Base-by-base conservation (phyloP, 2,888 invertebrate species). In the Dendrolimus houi region DNA sequence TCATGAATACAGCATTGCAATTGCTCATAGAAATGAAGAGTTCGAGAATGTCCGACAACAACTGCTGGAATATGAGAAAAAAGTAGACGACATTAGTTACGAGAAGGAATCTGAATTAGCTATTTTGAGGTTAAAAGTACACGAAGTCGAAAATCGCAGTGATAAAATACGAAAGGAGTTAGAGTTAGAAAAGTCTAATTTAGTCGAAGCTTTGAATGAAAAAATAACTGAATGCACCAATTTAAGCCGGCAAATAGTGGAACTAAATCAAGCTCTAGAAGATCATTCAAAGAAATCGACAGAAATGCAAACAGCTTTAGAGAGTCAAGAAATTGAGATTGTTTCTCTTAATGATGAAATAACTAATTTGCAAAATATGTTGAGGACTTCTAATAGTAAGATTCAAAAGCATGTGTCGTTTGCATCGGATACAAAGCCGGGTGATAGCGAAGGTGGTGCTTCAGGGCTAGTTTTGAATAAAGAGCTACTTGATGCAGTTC, bases 291-390 rank as follows among this genome's bases (percentile, higher is more conserved):
- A 77, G 52, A 93, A 92, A 70, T 66, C 92, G n/a, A 68, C 75
- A 0, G 93, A 94, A 71, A 79, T 94, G 69, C 92, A 93, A 70
- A 74, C 83, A 1, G 93, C 92, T 0, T 83, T 96, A 56, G 94
- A 94, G 71, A 92, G 91, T 56, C 95, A 95, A 74, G 94, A 95
- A 68, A 79, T 94, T 58, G 95, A 95, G 80, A 94, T 96, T 64
- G 94, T 95, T 8, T 93, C 94, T 8, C 75, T 95, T 7, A 95
- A 95, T 70, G 93, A 94, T 63, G 93, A 95, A 70, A 81, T 95
- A 60, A 65, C 72, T n/a, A 77, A 68, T 63, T 74, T 89, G 61
- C 79, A 83, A 58, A 71, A 75, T 55, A 57, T 77, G 57, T 70
- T 87, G 60, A 76, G 76, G 60, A 64, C 80, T 10, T 75, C 85